phyloP scores from a whole-genome alignment of 1,140 invertebrate genomes.

The Brachionus rotundiformis region DNA sequence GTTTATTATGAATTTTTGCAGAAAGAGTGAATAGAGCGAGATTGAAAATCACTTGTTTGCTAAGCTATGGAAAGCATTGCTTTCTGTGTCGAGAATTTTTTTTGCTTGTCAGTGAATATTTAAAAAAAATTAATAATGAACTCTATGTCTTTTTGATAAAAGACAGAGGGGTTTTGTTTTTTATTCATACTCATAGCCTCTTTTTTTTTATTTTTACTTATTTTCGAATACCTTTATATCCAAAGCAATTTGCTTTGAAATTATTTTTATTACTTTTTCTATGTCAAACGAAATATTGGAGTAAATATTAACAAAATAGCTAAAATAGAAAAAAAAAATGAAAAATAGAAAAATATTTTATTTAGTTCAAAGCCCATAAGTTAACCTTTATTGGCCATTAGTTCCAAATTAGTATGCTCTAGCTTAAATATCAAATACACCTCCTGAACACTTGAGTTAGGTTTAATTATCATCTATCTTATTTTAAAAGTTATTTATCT shows the following conservation, averaged over 20 bases:
- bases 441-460: neutral
- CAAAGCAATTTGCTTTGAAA: neutral
- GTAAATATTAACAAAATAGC: constrained; percentile 5
- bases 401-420: neutral
- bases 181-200: constrained; percentile 1
- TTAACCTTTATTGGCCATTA: neutral
- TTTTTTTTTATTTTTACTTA: neutral
- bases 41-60: neutral
- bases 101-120: constrained; percentile 10
- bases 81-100: neutral
- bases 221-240: constrained; percentile 19
- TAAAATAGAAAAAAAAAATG: neutral
- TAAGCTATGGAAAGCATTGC: constrained; percentile 2
- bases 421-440: neutral
- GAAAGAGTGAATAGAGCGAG: neutral
- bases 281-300: neutral
- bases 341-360: neutral
- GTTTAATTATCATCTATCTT: neutral
- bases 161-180: constrained; percentile 16
- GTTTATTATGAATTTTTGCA: constrained; percentile 15
- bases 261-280: constrained; percentile 15
- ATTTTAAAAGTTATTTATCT: too few relatives aligned
- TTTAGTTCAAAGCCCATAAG: constrained; percentile 13
- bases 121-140: constrained; percentile 7
- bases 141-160: neutral